phyloP scores from a whole-genome alignment of 2,888 invertebrate genomes.

The Agrotis ipsilon region DNA sequence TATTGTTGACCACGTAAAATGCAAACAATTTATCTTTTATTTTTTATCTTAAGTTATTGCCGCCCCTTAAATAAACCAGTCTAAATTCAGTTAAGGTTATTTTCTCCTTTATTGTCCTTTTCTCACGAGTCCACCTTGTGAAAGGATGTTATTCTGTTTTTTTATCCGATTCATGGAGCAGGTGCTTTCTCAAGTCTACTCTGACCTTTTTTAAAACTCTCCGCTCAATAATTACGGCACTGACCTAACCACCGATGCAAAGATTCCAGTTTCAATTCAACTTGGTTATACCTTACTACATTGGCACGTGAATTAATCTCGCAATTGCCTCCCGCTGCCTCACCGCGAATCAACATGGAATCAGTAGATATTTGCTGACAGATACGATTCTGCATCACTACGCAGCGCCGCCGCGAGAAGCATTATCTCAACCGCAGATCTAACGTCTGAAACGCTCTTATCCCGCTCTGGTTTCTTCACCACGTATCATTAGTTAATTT shows the following conservation, averaged over 20 bases:
- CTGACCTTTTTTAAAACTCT: slow-evolving; percentile 36
- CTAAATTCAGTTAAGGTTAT: background rate
- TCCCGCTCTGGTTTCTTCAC: slow-evolving; percentile 75
- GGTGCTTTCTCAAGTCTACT: slow-evolving; percentile 43
- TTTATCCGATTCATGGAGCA: slow-evolving; percentile 39
- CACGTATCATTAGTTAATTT: slow-evolving; percentile 87
- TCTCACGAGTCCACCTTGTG: slow-evolving; percentile 43
- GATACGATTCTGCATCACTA: slow-evolving; percentile 73
- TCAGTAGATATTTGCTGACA: slow-evolving; percentile 65
- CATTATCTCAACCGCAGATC: slow-evolving; percentile 77
- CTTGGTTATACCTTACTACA: slow-evolving; percentile 26
- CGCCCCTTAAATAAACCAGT: slow-evolving; percentile 2
- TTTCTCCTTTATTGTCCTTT: slow-evolving; percentile 25
- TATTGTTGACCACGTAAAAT: background rate
- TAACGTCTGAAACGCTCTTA: slow-evolving; percentile 73
- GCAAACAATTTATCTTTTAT: background rate
- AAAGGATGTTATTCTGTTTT: slow-evolving; percentile 39
- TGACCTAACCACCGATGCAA: slow-evolving; percentile 13
- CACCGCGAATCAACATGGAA: slow-evolving; percentile 57
- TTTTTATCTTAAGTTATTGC: background rate
- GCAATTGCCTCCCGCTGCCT: slow-evolving; percentile 53
- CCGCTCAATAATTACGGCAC: slow-evolving; percentile 28
- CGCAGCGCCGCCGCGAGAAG: slow-evolving; percentile 68
- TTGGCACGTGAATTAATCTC: slow-evolving; percentile 58
- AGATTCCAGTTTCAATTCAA: slow-evolving; percentile 38